Percentiles rank a stretch among this genome's conserved stretches.
These are phyloP conservation scores for Marisa cornuarietis DNA, from an alignment of 1,140 invertebrate genomes.

Conservation along the genomic window DNA sequence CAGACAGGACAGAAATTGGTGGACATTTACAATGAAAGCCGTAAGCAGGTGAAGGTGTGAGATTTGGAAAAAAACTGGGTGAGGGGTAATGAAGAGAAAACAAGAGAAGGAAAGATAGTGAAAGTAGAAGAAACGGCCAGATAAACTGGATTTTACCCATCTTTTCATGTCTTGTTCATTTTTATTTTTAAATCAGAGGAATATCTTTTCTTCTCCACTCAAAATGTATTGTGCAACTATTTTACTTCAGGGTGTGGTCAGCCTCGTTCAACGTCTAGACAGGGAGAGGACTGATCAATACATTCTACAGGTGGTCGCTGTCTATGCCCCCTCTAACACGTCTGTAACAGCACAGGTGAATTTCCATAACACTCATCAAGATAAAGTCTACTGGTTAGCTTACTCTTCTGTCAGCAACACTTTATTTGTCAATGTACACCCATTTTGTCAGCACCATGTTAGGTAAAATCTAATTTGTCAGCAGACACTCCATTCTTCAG, in stretches of 20 bases:
- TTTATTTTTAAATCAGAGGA: neutral
- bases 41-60: too few relatives aligned
- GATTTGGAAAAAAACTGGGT: too few relatives aligned
- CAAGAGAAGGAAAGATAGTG: neutral
- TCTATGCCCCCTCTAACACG: constrained; percentile 68
- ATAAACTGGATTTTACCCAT: too few relatives aligned
- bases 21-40: too few relatives aligned
- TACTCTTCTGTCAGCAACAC: neutral
- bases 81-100: neutral
- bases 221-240: too few relatives aligned
- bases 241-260: constrained; percentile 60
- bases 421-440: too few relatives aligned
- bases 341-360: constrained; percentile 31
- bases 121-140: neutral
- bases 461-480: too few relatives aligned
- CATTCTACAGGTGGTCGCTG: constrained; percentile 85
- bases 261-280: constrained; percentile 80
- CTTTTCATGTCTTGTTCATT: too few relatives aligned
- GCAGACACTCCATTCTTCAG: too few relatives aligned
- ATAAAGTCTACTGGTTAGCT: neutral
- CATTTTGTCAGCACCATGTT: too few relatives aligned
- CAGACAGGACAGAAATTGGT: too few relatives aligned
- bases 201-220: neutral
- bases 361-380: neutral
- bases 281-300: constrained; percentile 87